Conservation (phyloP, 2,888 invertebrate genomes). For the Chalcis sispes region DNA sequence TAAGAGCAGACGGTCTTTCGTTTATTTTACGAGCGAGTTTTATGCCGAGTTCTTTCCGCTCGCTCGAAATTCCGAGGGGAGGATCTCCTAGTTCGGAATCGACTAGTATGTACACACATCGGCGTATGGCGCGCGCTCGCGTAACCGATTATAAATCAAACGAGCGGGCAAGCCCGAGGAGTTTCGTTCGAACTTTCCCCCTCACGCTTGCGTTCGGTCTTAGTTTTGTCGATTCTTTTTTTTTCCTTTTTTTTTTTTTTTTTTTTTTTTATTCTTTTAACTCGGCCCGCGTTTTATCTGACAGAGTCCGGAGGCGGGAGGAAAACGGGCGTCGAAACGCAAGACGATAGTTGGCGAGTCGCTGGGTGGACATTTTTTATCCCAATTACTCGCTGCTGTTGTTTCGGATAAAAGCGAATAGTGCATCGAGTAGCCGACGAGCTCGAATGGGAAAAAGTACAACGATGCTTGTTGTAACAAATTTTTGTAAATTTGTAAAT, state of each 20-base stretch:
- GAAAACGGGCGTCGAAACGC: not conserved
- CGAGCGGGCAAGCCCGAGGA: not conserved
- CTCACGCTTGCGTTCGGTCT: not conserved
- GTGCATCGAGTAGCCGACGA: not conserved
- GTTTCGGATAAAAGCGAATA: not conserved
- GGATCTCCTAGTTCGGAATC: not conserved
- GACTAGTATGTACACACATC: conserved; percentile 7
- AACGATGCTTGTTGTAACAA: too few species aligned
- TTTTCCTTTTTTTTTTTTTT: not conserved
- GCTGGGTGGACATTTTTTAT: conserved; percentile 31
- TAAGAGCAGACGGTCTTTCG: not conserved
- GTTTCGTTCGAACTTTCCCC: conserved; percentile 9
- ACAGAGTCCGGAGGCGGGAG: not conserved
- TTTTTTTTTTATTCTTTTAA: not conserved
- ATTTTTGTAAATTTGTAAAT: too few species aligned
- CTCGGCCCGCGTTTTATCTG: not conserved
- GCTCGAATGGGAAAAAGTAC: too few species aligned
- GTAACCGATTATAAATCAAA: conserved; percentile 29
- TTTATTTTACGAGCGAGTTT: conserved; percentile 38
- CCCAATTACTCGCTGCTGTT: conserved; percentile 19
- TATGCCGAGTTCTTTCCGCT: not conserved
- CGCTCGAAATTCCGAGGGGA: conserved; percentile 10
- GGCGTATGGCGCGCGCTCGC: too few species aligned
- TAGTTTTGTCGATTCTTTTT: not conserved
- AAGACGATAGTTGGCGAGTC: not conserved